Evolutionary conservation across 2,113 vertebrate species (phyloP).

Genomic region (Sinosuthora webbiana): DNA sequence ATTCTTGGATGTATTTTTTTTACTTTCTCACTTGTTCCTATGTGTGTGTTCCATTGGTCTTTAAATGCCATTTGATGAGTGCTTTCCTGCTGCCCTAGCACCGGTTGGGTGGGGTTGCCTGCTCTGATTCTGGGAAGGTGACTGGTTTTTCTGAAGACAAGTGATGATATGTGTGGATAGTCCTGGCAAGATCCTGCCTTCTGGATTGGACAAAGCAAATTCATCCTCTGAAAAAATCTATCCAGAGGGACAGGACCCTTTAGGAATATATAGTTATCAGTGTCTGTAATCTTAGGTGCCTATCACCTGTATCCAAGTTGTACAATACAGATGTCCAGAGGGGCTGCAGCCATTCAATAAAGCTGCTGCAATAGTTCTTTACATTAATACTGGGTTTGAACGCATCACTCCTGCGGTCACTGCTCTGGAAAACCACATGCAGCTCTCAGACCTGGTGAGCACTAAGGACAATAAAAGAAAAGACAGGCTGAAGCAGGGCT

Average conservation of each 20-base stretch:
- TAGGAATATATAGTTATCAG: slow-evolving; percentile 33
- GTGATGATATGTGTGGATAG: background rate
- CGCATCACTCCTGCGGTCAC: background rate
- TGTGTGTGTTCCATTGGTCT: accelerated
- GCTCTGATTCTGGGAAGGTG: background rate
- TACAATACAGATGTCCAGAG: slow-evolving; percentile 46
- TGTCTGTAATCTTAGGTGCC: slow-evolving; percentile 50
- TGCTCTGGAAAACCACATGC: background rate
- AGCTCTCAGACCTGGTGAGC: background rate
- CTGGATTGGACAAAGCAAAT: slow-evolving; percentile 25
- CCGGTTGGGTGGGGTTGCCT: background rate
- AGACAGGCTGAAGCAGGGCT: background rate
- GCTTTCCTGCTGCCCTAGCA: background rate
- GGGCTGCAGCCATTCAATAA: slow-evolving; percentile 19
- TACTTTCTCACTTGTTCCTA: background rate
- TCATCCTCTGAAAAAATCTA: slow-evolving; percentile 48
- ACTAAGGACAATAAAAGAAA: background rate
- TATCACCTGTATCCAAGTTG: slow-evolving; percentile 34
- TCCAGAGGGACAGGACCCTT: slow-evolving; percentile 14
- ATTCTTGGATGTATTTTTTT: too few relatives aligned
- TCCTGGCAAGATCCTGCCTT: background rate
- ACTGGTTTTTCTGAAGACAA: background rate
- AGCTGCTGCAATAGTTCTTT: slow-evolving; percentile 23
- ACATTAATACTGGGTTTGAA: slow-evolving; percentile 41
- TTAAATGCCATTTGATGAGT: background rate